Evolutionary conservation across 1,140 invertebrate species (phyloP), one percentile per base, ranked within the genome.

Genomic region (Oncopeltus fasciatus): DNA sequence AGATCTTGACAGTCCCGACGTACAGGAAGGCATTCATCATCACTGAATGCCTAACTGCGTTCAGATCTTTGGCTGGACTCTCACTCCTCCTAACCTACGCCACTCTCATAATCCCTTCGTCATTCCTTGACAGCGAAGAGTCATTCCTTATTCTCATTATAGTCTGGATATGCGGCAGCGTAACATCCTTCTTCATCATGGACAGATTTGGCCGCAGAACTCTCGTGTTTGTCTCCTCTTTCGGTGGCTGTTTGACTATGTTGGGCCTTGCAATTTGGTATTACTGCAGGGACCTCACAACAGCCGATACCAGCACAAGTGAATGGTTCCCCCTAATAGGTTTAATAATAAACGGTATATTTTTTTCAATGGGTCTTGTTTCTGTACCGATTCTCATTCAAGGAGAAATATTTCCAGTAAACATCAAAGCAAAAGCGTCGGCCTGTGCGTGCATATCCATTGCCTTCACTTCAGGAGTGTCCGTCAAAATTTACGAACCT

Each of bases 31-130:
- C 83, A 0, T 71, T 90, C 8, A 70, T 80, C 14, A 80, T 88
- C 46, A 74, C 82, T 33, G 68, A 83, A 44, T 73, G 79, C 14
- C 73, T 88, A 46, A 83, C 84, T 68, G 74, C 83, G 4, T 83
- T 86, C 18, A 85, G 90, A 71, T 84, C 89, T 68, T 76, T 88
- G 16, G 85, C 81, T 57, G 85, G 87, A 1, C 81, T 87, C 20
- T 85, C 85, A 58, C 82, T 83, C 0, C 77, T 90, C 16, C 80
- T 83, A 65, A 83, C 85, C 26, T 90, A 89, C 68, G 78, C 83
- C n/a, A 81, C 87, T 61, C 79, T 81, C 46, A 88, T 90, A 66
- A 81, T 91, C 62, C 78, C 79, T 16, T 74, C 77, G 11, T 59
- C 47, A 1, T 44, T 44, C 1, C 9, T 62, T 3, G 47, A 60